Conservation (phyloP, 2,797 vertebrate genomes). For the Eulemur rubriventer region DNA sequence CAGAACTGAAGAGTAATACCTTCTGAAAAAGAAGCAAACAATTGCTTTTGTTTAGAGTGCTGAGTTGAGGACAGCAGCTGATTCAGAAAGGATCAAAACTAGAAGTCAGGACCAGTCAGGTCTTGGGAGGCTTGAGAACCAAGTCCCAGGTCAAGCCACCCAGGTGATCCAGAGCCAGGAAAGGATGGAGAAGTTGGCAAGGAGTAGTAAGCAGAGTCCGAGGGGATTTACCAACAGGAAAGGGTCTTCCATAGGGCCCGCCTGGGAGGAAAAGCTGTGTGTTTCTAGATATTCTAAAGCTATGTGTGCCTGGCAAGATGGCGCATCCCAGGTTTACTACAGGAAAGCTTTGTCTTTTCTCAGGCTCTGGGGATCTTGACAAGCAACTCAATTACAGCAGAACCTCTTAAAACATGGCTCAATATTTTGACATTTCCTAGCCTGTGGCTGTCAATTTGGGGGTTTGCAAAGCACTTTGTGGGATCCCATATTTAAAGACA, state of each 20-base stretch:
- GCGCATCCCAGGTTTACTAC: background rate
- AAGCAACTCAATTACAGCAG: background rate
- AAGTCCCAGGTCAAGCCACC: background rate
- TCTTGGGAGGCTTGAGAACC: background rate
- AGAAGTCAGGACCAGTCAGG: background rate
- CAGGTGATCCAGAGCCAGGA: background rate
- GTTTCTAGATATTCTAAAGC: background rate
- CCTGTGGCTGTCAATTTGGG: background rate
- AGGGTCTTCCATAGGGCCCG: background rate
- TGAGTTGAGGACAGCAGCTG: background rate
- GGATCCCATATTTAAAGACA: background rate
- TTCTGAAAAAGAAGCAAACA: background rate
- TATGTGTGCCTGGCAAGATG: background rate
- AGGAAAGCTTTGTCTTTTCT: background rate
- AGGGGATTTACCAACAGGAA: background rate
- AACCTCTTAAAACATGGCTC: background rate
- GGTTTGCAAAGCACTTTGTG: background rate
- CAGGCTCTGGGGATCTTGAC: background rate
- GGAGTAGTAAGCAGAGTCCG: background rate
- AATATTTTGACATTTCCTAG: background rate
- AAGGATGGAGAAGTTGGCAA: background rate
- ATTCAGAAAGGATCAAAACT: background rate
- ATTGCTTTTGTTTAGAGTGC: background rate
- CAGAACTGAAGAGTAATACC: background rate
- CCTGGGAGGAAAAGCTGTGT: background rate